Percentiles rank a stretch among this genome's conserved stretches.
Evolutionary conservation across 2,113 vertebrate species (phyloP).

Genomic region (Ophiodon elongatus): DNA sequence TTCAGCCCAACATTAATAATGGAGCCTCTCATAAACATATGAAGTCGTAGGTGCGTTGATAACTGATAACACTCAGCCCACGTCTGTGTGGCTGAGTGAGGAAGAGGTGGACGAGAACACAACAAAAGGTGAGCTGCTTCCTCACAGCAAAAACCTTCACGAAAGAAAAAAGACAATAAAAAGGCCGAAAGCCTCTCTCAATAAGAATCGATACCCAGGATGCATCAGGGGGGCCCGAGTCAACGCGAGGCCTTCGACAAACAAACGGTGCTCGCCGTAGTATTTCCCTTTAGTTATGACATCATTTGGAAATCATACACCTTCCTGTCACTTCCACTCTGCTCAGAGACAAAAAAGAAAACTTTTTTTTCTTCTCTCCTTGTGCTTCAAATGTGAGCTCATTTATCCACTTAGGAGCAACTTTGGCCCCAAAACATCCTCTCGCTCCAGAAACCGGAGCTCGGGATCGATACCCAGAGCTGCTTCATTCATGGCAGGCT

Average conservation of each 20-base stretch:
- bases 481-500: conserved; percentile 44
- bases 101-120: conserved; percentile 12
- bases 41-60: no score
- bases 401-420: conserved; percentile 37
- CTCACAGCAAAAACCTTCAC: conserved; percentile 34
- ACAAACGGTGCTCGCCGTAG: background rate
- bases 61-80: no score
- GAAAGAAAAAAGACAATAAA: conserved; percentile 53
- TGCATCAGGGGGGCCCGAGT: conserved; percentile 30
- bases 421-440: conserved; percentile 52
- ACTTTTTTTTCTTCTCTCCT: no score
- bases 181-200: conserved; percentile 50
- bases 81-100: background rate
- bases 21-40: background rate
- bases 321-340: conserved; percentile 30
- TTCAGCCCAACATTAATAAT: background rate
- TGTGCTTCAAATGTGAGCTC: no score
- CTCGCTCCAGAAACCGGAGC: conserved; percentile 3
- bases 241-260: conserved; percentile 19
- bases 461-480: conserved; percentile 57
- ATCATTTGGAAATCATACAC: conserved; percentile 50
- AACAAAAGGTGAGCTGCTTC: conserved; percentile 26
- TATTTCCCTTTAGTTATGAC: conserved; percentile 28
- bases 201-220: conserved; percentile 52
- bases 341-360: conserved; percentile 30